Percentiles rank a stretch among this genome's conserved stretches.
Evolutionary conservation across 2,888 invertebrate genomes (phyloP).

Genomic region (Drosophila borborema): DNA sequence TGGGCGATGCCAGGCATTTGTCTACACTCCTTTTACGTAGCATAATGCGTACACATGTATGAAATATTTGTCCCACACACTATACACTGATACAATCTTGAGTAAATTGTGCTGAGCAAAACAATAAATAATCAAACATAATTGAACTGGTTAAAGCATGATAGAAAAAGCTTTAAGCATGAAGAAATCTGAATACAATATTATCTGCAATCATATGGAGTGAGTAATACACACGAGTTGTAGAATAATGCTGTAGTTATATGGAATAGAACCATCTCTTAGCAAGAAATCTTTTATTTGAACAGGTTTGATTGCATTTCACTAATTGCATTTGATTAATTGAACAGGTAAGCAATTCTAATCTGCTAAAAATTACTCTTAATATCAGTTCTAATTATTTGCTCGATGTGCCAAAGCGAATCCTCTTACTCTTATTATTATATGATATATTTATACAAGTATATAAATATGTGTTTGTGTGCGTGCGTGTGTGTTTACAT

Average conservation of each 20-base stretch:
- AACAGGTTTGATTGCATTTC: not conserved
- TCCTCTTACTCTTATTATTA: constrained; percentile 2
- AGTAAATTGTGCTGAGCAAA: not conserved
- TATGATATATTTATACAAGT: not conserved
- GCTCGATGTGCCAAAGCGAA: constrained; percentile 7
- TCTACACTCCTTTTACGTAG: constrained; percentile 54
- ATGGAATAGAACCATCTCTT: no score
- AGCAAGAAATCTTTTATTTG: not conserved
- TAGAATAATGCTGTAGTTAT: not conserved
- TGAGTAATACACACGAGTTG: not conserved
- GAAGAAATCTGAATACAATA: not conserved
- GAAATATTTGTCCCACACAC: not conserved
- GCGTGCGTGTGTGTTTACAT: not conserved
- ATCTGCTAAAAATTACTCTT: not conserved
- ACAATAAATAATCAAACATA: not conserved
- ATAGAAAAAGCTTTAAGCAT: not conserved
- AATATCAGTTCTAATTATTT: constrained; percentile 18
- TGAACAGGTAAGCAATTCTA: not conserved
- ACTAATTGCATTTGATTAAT: not conserved
- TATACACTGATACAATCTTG: constrained; percentile 7
- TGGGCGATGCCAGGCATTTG: constrained; percentile 55
- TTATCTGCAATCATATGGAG: not conserved
- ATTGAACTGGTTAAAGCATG: not conserved
- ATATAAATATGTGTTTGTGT: not conserved
- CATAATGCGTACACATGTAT: constrained; percentile 1